phyloP scores from a whole-genome alignment of 2,888 invertebrate genomes.

The Gymnocheta viridis region DNA sequence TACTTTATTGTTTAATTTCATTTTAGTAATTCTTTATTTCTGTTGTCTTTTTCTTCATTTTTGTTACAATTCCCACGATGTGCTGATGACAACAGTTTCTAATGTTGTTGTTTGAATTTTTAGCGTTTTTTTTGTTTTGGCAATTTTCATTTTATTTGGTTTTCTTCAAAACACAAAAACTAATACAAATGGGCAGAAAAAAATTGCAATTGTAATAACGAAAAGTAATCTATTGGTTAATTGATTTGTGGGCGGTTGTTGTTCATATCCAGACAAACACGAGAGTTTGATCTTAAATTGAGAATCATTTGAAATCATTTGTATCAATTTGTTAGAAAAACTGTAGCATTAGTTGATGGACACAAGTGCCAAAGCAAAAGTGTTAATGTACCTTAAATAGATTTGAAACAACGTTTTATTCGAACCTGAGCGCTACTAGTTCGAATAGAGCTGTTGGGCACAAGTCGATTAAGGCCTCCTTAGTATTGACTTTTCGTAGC shows the following conservation, averaged over 20 bases:
- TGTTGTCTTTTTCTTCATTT: slow-evolving; percentile 19
- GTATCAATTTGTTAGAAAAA: too few relatives aligned
- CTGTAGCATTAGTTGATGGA: too few relatives aligned
- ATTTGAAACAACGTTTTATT: too few relatives aligned
- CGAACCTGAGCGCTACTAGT: too few relatives aligned
- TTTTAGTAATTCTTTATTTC: slow-evolving; percentile 41
- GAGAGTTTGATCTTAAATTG: background rate
- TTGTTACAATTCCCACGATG: slow-evolving; percentile 67
- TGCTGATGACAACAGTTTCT: slow-evolving; percentile 54
- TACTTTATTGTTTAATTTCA: slow-evolving; percentile 24
- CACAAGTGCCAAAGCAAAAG: too few relatives aligned
- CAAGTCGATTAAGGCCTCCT: too few relatives aligned
- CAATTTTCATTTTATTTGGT: slow-evolving; percentile 22
- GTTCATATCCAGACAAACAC: background rate
- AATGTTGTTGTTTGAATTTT: slow-evolving; percentile 52
- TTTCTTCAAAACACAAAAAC: slow-evolving; percentile 15
- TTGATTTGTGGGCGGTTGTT: slow-evolving; percentile 67
- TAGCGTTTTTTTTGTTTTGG: slow-evolving; percentile 19
- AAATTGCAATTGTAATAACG: slow-evolving; percentile 22
- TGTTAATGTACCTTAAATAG: too few relatives aligned
- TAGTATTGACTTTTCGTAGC: too few relatives aligned
- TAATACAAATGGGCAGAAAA: background rate
- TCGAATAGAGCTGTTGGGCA: too few relatives aligned
- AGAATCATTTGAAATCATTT: background rate
- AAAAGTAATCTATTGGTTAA: slow-evolving; percentile 63